Evolutionary conservation across 2,888 invertebrate genomes (phyloP), one percentile per base, ranked within the genome.

Genomic region (Drosophila koepferae): DNA sequence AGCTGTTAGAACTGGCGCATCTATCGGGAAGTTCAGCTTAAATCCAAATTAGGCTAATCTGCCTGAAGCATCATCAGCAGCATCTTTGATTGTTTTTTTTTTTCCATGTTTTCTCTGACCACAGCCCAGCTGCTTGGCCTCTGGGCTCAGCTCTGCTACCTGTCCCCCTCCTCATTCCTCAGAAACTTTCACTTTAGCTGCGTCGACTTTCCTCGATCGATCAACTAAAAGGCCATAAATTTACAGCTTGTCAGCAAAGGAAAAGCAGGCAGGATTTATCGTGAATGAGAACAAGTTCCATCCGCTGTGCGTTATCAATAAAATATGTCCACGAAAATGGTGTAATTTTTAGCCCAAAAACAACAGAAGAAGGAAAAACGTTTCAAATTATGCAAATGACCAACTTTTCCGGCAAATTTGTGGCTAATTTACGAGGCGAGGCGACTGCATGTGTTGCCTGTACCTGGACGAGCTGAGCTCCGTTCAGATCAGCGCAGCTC

Each of bases 391-490:
- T 71, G 78, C 63, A 71, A 80, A 65, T 72, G 49, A 34, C 40
- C 73, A 82, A 74, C 54, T 86, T 87, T 82, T 77, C 77, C 89
- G 86, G 78, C 83, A 89, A 89, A 89, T 89, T 89, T 89, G 90
- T 82, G 89, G 90, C 89, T 89, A 89, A 89, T 90, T 89, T 90
- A 89, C 78, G 87, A 83, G 69, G 69, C 72, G 38, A 40, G 69
- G 46, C 28, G 53, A 63, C 59, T 28, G 6, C 3, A 28, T 18
- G 59, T 43, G 63, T 38, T 58, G 44, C 43, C 59, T 64, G 59
- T 80, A 79, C 80, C 72, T 73, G 23, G 4, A 23, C 23, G 23
- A 23, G 23, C 23, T 23, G 54, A 36, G 51, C 54, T 23, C 14
- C 20, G 51, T 40, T 23, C 14, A 5, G 43, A 10, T 16, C 28